These are phyloP conservation scores for Cephonodes hylas DNA, from an alignment of 2,888 invertebrate species.

Conservation along the genomic window DNA sequence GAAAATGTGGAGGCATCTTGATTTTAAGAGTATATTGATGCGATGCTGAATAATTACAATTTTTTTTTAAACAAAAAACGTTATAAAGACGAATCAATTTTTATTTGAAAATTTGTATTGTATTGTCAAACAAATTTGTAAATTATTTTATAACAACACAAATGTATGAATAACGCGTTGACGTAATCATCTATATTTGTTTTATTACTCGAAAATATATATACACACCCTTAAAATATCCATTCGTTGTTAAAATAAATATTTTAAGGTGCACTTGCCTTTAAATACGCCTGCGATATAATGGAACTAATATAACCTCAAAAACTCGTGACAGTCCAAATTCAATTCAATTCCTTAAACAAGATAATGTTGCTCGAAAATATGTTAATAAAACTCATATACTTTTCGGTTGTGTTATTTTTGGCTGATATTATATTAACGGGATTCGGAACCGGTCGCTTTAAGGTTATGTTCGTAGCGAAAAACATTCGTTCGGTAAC, in stretches of 20 bases:
- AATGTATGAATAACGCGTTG: background rate
- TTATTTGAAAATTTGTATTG: no score
- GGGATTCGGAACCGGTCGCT: constrained; percentile 50
- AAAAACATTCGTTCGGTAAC: constrained; percentile 32
- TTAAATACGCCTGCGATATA: background rate
- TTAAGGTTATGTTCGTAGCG: constrained; percentile 47
- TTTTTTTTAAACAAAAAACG: no score
- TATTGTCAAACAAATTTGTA: no score
- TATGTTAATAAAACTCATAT: background rate
- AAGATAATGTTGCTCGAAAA: background rate
- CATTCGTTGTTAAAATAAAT: background rate
- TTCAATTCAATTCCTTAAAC: background rate
- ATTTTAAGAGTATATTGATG: no score
- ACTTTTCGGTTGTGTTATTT: constrained; percentile 39
- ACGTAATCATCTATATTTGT: background rate
- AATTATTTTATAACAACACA: no score
- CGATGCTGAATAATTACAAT: no score
- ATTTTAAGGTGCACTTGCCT: background rate
- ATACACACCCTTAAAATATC: background rate
- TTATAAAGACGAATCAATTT: background rate
- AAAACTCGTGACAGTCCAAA: background rate
- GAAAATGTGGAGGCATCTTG: no score
- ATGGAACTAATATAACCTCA: constrained; percentile 1
- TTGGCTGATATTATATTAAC: constrained; percentile 48
- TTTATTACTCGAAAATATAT: background rate